Evolutionary conservation across 2,888 invertebrate genomes (phyloP), one percentile per base, ranked within the genome.

Genomic region (Pomacea canaliculata): DNA sequence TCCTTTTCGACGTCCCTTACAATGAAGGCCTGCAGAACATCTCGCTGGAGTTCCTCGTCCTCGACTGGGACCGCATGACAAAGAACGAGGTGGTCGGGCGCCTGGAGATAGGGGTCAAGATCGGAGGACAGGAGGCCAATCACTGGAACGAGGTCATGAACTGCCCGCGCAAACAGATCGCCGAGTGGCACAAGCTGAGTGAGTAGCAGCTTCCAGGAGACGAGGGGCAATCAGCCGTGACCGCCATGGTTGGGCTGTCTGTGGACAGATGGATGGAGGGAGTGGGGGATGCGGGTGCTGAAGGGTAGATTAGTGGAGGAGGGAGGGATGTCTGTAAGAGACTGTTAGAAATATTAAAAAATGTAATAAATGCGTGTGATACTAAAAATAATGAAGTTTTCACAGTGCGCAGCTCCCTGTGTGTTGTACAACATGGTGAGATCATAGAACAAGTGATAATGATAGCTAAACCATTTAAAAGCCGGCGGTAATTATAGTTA

Each of bases 21-120:
- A 93, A 94, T 66, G 95, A 95, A 83, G 94, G 94, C 19, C 93
- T 97, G 82, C 86, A 79, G 87, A 94, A 94, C 89, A 94, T 97
- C 83, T 94, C 95, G 79, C 93, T 97, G 73, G 96, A 97, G 90
- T 95, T 97, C 90, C 93, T 96, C 83, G 94, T 97, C 78, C 93
- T 98, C 70, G 98, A 99, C 92, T 98, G 98, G 97, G 98, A 99
- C 92, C 93, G 98, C 81, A 97, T 99, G 89, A 98, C 98, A 84
- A 98, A 98, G 93, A 99, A 98, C 91, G 99, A 99, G 94, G 97
- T 98, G 83, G 98, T 99, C 90, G 99, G 99, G 37, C 94, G 97
- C 86, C 93, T 98, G 91, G 97, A 98, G 91, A 93, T 99, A 83
- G 98, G 98, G 70, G 81, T 89, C 23, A 95, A 95, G 72, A 81